These are phyloP conservation scores for Serinus canaria DNA, from an alignment of 2,113 vertebrate species.

Conservation along the genomic window DNA sequence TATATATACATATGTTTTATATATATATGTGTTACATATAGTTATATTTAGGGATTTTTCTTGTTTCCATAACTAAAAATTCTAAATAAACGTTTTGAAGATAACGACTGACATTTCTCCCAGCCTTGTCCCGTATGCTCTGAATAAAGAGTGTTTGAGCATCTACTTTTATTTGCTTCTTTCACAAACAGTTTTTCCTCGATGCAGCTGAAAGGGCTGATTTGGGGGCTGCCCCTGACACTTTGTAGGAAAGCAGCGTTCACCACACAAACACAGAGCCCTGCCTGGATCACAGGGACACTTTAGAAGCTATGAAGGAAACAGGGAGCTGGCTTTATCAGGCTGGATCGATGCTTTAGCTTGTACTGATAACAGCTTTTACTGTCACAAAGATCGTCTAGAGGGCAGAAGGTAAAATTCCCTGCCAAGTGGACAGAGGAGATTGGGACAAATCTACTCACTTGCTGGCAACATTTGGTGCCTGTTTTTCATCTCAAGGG, in stretches of 20 bases:
- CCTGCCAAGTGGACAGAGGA: not conserved
- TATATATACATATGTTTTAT: not conserved
- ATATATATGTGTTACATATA: not conserved
- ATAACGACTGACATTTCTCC: not conserved
- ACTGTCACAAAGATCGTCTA: not conserved
- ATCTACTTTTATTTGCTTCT: not conserved
- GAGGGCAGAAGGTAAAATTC: not conserved
- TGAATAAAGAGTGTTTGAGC: not conserved
- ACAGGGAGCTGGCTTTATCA: not conserved
- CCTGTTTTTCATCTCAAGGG: slow-evolving; percentile 38
- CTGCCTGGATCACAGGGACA: not conserved
- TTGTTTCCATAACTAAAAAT: not conserved
- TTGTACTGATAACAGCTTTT: not conserved
- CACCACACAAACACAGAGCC: not conserved
- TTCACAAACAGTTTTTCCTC: not conserved
- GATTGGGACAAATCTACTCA: not conserved
- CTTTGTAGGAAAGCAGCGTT: not conserved
- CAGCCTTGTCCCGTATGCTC: not conserved
- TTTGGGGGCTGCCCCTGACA: not conserved
- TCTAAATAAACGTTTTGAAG: slow-evolving; percentile 27
- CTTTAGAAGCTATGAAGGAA: not conserved
- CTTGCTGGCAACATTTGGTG: slow-evolving; percentile 8
- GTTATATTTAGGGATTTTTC: not conserved
- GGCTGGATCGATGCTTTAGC: not conserved
- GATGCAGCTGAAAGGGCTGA: not conserved